These are phyloP conservation scores for Netelia fuscicornis DNA, from an alignment of 2,888 invertebrate genomes.

Conservation along the genomic window DNA sequence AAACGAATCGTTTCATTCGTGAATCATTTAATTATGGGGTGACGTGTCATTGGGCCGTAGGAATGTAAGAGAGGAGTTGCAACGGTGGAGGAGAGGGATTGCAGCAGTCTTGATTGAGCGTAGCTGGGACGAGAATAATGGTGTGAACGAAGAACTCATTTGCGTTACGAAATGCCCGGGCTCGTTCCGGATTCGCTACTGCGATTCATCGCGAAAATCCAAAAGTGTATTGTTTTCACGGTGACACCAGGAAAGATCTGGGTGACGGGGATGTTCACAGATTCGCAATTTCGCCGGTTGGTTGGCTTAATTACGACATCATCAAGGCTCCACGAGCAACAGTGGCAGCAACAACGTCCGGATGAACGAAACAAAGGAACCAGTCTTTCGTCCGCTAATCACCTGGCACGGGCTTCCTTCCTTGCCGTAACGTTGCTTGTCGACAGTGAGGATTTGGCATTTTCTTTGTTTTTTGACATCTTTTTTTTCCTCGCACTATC, in stretches of 20 bases:
- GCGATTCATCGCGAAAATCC: constrained; percentile 68
- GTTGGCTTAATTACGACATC: constrained; percentile 69
- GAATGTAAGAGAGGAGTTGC: neutral
- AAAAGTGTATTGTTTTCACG: constrained; percentile 66
- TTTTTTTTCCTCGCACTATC: neutral
- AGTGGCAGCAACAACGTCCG: constrained; percentile 18
- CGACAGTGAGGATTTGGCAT: constrained; percentile 18
- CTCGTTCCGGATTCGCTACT: neutral
- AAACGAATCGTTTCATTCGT: neutral
- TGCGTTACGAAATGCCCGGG: constrained; percentile 29
- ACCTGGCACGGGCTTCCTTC: constrained; percentile 60
- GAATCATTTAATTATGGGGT: neutral
- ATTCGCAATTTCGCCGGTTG: constrained; percentile 68
- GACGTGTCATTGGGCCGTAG: neutral
- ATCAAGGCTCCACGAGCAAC: constrained; percentile 41
- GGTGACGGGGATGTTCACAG: constrained; percentile 36
- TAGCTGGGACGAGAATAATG: constrained; percentile 38
- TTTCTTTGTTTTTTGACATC: neutral
- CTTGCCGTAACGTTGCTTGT: constrained; percentile 19
- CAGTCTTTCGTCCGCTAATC: constrained; percentile 65
- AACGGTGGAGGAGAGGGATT: neutral
- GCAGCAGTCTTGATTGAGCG: constrained; percentile 1
- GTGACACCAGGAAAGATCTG: constrained; percentile 31
- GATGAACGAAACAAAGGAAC: constrained; percentile 35
- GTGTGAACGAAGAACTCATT: constrained; percentile 43